Conservation (phyloP, 2,113 vertebrate species). For the Sciurus niger region DNA sequence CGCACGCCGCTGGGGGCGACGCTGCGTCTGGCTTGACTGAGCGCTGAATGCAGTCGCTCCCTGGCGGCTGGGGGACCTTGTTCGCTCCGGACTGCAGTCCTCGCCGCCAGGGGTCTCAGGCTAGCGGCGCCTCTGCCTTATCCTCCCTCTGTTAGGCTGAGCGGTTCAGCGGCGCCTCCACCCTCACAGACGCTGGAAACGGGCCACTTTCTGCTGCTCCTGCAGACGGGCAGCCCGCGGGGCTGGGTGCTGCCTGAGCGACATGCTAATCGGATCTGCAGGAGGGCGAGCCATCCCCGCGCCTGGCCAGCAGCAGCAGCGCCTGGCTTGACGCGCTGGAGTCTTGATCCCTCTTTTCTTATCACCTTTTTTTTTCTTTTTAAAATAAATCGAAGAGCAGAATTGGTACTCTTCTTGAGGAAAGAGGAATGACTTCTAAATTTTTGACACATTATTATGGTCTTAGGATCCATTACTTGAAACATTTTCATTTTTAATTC, state of each 20-base stretch:
- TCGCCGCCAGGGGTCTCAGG: slow-evolving; percentile 82
- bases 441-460: too few species aligned
- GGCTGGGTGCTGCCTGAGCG: slow-evolving; percentile 65
- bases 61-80: not conserved
- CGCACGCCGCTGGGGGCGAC: slow-evolving; percentile 71
- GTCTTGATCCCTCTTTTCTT: not conserved
- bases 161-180: slow-evolving; percentile 83
- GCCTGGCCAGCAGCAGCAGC: not conserved
- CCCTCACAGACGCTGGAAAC: slow-evolving; percentile 94
- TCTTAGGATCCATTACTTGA: too few species aligned
- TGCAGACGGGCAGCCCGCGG: slow-evolving; percentile 84
- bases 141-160: slow-evolving; percentile 80
- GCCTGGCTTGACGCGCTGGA: not conserved
- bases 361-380: too few species aligned
- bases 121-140: slow-evolving; percentile 18
- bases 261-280: not conserved
- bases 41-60: slow-evolving; percentile 47
- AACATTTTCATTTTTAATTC: too few species aligned
- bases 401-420: too few species aligned
- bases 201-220: slow-evolving; percentile 94
- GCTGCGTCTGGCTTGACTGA: not conserved
- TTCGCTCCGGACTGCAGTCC: not conserved
- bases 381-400: too few species aligned
- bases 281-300: slow-evolving; percentile 9
- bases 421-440: too few species aligned